Base-by-base conservation (phyloP, 1,140 invertebrate genomes). In the Armadillidium nasatum region DNA sequence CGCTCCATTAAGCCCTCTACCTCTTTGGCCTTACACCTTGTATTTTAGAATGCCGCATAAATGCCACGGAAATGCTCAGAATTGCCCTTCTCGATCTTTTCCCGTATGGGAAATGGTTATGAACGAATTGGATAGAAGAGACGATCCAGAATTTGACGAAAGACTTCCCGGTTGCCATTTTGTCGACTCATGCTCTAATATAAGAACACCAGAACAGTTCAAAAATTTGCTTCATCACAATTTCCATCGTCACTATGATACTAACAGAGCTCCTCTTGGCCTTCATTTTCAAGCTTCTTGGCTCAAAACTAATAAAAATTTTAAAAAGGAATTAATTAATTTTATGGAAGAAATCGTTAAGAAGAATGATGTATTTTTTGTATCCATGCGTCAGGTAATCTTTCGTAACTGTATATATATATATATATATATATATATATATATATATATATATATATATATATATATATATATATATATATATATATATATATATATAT, bases 21-120 rank as follows among this genome's bases (percentile, higher is more conserved):
- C 94, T 44, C 93, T 97, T 83, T 97, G 95, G 95, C 95, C 95
- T 0, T 97, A 96, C 87, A 97, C 94, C 2, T 86, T 97, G 15
- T 96, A 95, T 87, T 97, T 94, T 90, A 88, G 93, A 44, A 96
- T 96, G 92, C 94, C 94, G 0, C 94, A 96, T 85, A 95, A 94
- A 84, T 96, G 94, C 84, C 94, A 95, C 84, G 94, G 94, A 79
- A 96, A 95, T 84, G 92, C 92, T 15, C 92, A 95, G 82, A 95
- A 95, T 83, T 95, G 94, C 83, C 94, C 94, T 22, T 94, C 92
- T 44, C 87, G 93, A 82, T 93, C 92, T 79, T 94, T 95, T 82
- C 93, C 94, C 50, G 92, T 96, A 60, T 96, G 94, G 94, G 94
- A 96, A 86, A 95, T 96, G 89, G 94, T 96, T 33, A 95, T 96